Conservation (phyloP, 1,140 invertebrate genomes). For the Zaprionus ghesquierei region DNA sequence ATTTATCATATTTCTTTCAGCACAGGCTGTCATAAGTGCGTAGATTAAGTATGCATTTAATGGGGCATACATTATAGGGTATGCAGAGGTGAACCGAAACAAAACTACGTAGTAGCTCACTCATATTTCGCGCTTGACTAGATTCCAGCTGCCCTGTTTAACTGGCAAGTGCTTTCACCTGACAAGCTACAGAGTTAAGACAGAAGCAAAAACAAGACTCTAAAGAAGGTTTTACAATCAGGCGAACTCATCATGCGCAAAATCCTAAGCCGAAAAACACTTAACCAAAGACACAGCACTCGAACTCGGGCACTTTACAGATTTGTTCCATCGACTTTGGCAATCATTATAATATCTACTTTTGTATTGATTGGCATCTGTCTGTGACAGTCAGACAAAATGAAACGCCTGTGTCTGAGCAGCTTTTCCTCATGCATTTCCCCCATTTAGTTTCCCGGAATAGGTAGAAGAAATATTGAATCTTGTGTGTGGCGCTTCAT, state of each 20-base stretch:
- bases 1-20: background rate
- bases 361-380: background rate
- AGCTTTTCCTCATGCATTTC: background rate
- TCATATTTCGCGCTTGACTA: background rate
- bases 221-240: background rate
- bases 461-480: background rate
- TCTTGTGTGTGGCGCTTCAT: background rate
- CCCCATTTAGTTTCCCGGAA: background rate
- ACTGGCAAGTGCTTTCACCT: background rate
- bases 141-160: background rate
- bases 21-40: background rate
- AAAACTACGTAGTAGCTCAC: background rate
- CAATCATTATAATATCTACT: conserved; percentile 7
- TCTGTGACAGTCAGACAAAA: background rate
- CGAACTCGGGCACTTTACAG: conserved; percentile 6
- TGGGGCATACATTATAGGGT: background rate
- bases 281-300: conserved; percentile 4
- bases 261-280: conserved; percentile 26
- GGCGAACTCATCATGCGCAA: conserved; percentile 1
- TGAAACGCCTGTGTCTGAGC: too few relatives aligned
- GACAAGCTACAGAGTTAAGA: background rate
- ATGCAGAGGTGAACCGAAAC: background rate
- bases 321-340: conserved; percentile 8
- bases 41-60: background rate
- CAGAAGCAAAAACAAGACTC: background rate